Evolutionary conservation across 1,140 invertebrate genomes (phyloP).

Genomic region (Drosophila lacteicornis): DNA sequence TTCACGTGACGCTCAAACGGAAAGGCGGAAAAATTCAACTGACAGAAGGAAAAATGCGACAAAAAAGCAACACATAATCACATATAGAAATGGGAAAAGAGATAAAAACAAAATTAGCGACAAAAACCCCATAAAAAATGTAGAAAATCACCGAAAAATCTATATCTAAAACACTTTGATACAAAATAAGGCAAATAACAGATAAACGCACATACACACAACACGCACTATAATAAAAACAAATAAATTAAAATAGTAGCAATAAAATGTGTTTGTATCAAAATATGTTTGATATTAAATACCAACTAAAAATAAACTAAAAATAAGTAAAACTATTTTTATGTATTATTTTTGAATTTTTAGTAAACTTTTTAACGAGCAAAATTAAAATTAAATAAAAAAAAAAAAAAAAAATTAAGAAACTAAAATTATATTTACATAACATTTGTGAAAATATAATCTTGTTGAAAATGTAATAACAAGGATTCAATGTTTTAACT

Average conservation of each 20-base stretch:
- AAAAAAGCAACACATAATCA: not conserved
- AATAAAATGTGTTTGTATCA: not conserved
- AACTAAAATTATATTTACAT: no score
- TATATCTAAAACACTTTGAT: not conserved
- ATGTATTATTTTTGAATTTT: not conserved
- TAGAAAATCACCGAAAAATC: conserved; percentile 1
- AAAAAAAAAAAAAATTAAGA: no score
- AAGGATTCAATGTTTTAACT: no score
- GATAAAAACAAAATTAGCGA: conserved; percentile 28
- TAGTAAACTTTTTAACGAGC: no score
- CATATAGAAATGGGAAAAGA: not conserved
- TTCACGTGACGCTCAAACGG: conserved; percentile 65
- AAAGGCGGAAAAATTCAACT: conserved; percentile 43
- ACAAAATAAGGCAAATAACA: conserved; percentile 1
- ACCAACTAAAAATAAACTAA: not conserved
- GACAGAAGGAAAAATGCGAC: not conserved
- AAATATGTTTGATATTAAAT: conserved; percentile 1
- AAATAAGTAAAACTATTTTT: not conserved
- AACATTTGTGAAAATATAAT: no score
- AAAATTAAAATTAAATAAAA: not conserved
- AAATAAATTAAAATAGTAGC: conserved; percentile 7
- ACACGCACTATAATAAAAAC: not conserved
- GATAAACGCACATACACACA: not conserved
- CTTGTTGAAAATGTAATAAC: no score
- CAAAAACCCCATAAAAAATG: conserved; percentile 35